Percentiles rank a stretch among this genome's conserved stretches.
Evolutionary conservation across 2,113 vertebrate species (phyloP).

Genomic region (Etia nguti): DNA sequence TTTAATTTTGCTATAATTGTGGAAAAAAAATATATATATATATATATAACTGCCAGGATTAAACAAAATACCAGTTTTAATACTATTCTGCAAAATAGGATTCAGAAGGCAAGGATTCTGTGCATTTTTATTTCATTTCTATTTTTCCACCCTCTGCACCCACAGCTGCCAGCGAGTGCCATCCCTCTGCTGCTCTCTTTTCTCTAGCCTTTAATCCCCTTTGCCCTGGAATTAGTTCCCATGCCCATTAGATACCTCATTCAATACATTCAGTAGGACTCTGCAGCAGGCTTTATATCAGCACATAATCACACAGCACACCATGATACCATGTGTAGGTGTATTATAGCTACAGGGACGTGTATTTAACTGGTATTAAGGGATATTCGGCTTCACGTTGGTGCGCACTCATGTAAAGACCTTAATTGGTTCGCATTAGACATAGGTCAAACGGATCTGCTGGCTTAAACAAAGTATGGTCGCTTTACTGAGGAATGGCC

Average conservation of each 20-base stretch:
- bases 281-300: conserved; percentile 54
- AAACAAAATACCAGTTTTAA: conserved; percentile 46
- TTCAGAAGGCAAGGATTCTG: conserved; percentile 39
- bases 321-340: conserved; percentile 60
- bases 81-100: conserved; percentile 53
- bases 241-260: conserved; percentile 67
- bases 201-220: conserved; percentile 66
- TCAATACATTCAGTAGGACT: conserved; percentile 53
- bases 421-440: conserved; percentile 66
- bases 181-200: conserved; percentile 43
- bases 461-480: conserved; percentile 52
- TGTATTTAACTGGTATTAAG: conserved; percentile 68
- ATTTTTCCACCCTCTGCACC: conserved; percentile 52
- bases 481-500: conserved; percentile 30
- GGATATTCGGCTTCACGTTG: conserved; percentile 50
- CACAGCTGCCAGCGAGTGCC: conserved; percentile 51
- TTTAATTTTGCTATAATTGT: conserved; percentile 24
- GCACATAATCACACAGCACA: conserved; percentile 53
- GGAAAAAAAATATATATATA: neutral
- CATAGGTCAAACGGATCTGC: conserved; percentile 61
- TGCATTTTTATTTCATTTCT: conserved; percentile 47
- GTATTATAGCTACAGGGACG: conserved; percentile 57
- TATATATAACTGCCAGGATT: conserved; percentile 31
- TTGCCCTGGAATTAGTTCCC: conserved; percentile 68
- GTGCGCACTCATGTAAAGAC: conserved; percentile 50